Percentiles rank a stretch among this genome's conserved stretches.
Evolutionary conservation across 1,140 invertebrate genomes (phyloP).

Genomic region (Trichonephila inaurata): DNA sequence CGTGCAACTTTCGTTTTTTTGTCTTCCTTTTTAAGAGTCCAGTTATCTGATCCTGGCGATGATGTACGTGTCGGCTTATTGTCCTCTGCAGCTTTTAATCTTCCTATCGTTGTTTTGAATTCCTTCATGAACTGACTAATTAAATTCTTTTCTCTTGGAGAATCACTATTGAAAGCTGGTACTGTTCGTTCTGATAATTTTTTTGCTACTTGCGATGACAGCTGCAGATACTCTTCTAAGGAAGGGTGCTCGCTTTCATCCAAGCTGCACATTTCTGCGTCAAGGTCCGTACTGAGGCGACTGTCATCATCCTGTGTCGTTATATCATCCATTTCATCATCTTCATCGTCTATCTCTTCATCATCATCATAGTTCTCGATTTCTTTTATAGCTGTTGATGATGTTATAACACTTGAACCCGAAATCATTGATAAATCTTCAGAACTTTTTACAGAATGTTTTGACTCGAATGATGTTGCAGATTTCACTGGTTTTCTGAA

Average conservation of each 20-base stretch:
- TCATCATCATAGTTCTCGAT: conserved; percentile 50
- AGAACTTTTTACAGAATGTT: conserved; percentile 19
- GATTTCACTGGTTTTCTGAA: conserved; percentile 63
- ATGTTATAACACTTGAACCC: conserved; percentile 66
- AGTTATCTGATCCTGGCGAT: conserved; percentile 58
- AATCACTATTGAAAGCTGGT: conserved; percentile 58
- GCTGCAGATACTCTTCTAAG: conserved; percentile 74
- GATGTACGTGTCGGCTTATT: conserved; percentile 32
- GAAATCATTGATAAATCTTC: conserved; percentile 62
- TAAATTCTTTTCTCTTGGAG: conserved; percentile 65
- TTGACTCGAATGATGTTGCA: neutral
- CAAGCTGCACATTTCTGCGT: conserved; percentile 42
- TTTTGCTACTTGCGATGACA: conserved; percentile 69
- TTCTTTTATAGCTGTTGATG: conserved; percentile 61
- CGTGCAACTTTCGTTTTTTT: conserved; percentile 48
- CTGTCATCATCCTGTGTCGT: conserved; percentile 66
- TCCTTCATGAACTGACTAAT: conserved; percentile 74
- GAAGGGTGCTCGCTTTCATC: conserved; percentile 74
- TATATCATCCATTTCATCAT: conserved; percentile 30
- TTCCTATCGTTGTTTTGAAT: conserved; percentile 69
- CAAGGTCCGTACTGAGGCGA: conserved; percentile 66
- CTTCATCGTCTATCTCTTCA: conserved; percentile 14
- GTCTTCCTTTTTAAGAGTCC: conserved; percentile 71
- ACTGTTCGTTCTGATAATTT: conserved; percentile 74
- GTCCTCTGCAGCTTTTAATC: conserved; percentile 45